Evolutionary conservation across 2,797 vertebrate species (phyloP).

Genomic region (Macrochelys suwanniensis): DNA sequence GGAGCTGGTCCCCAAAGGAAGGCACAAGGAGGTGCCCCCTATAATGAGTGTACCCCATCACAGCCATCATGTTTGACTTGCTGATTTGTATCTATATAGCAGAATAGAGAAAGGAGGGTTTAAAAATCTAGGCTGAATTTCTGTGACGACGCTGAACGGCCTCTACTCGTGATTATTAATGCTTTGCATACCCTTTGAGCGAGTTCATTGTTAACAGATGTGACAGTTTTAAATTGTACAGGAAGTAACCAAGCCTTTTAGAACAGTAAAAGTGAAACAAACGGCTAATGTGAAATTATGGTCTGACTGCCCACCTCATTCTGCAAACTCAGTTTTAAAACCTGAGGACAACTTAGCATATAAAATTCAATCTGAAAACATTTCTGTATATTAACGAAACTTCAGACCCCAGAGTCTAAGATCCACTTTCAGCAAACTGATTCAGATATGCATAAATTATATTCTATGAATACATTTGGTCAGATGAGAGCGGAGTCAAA

Average conservation of each 20-base stretch:
- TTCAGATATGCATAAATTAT: not conserved
- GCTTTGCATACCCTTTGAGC: not conserved
- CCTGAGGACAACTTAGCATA: conserved; percentile 22
- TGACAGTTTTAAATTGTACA: conserved; percentile 9
- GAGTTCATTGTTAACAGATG: conserved; percentile 18
- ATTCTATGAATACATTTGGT: rapidly evolving
- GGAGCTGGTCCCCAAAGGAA: not conserved
- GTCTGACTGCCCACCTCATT: not conserved
- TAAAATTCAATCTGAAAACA: not conserved
- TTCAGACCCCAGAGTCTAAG: not conserved
- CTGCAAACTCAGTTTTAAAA: conserved; percentile 10
- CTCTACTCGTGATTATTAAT: conserved; percentile 29
- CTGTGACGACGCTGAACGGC: conserved; percentile 3
- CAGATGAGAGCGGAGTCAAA: not conserved
- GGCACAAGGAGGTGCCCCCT: not conserved
- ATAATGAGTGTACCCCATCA: not conserved
- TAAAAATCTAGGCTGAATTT: not conserved
- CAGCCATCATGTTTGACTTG: not conserved
- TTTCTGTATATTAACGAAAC: not conserved
- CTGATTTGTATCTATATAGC: not conserved
- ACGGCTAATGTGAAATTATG: not conserved
- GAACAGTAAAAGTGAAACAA: conserved; percentile 8
- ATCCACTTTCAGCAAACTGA: not conserved
- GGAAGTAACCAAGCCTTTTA: conserved; percentile 25
- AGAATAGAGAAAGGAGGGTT: not conserved